Base-by-base conservation (phyloP, 2,797 vertebrate species). In the Nannoperca obscura region DNA sequence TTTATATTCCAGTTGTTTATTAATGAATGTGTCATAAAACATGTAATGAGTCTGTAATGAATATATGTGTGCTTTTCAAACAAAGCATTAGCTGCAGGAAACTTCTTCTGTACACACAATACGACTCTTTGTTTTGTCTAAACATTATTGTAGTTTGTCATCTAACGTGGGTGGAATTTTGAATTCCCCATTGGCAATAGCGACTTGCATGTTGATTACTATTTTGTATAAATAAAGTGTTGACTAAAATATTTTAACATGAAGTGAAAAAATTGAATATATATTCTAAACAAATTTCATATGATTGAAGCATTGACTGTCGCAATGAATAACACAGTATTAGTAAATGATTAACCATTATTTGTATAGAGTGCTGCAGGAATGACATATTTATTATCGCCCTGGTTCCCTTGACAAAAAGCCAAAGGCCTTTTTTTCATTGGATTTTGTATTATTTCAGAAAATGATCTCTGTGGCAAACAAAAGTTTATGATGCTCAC, bases 181-280 rank as follows among this genome's bases (percentile, higher is more conserved):
- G 27, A 15, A 42, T 58, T 64, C 14, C 36, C 17, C 8, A 30
- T 61, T 50, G 7, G 19, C 38, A 58, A 34, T 52, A 11, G 38
- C 7, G 4, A 52, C 24, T 73, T 64, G 36, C 49, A 15, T 32
- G 32, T 76, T 53, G 30, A 50, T 62, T 20, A 24, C 38, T 57
- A 27, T 74, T 65, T 71, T 73, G 7, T 69, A 38, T 42, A 20
- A 46, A 63, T 72, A 34, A 38, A 17, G n/a, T 40, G 9, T 62
- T 66, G 20, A 20, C 47, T 59, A 4, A 55, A 62, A 38, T 60
- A 52, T 69, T 70, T 77, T 60, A 32, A 80, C 42, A 40, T 69
- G 67, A 83, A 76, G 52, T 71, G 65, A 80, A 54, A 34, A 44
- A 80, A 76, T 57, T 36, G 14, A 69, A 79, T 81, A 74, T 46